Evolutionary conservation across 2,113 vertebrate genomes (phyloP).

Genomic region (Indicator indicator): DNA sequence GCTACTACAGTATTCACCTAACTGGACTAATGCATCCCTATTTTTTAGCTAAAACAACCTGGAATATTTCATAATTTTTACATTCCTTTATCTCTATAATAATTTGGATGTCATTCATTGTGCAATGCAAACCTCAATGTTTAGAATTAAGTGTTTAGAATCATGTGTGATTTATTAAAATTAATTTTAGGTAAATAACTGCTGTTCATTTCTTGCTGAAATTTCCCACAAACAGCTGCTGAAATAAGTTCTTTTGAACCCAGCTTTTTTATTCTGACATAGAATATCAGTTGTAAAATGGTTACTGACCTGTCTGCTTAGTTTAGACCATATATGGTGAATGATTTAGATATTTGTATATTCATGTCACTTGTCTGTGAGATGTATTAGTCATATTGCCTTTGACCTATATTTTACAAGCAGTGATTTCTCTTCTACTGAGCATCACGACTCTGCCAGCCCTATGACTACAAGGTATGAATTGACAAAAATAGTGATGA

Average conservation of each 20-base stretch:
- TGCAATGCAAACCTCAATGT: not conserved
- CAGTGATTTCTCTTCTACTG: slow-evolving; percentile 20
- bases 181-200: not conserved
- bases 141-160: not conserved
- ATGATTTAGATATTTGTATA: not conserved
- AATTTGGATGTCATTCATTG: not conserved
- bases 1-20: not conserved
- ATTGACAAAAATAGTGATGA: slow-evolving; percentile 19
- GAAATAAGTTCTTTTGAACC: not conserved
- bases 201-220: not conserved
- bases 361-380: slow-evolving; percentile 26
- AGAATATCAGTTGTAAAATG: not conserved
- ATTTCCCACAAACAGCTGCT: not conserved
- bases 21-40: not conserved
- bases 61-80: not conserved
- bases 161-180: not conserved
- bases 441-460: slow-evolving; percentile 51
- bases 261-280: not conserved
- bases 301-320: not conserved
- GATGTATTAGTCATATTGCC: slow-evolving; percentile 49
- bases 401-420: slow-evolving; percentile 55
- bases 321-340: not conserved
- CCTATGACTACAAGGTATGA: slow-evolving; percentile 26
- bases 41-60: not conserved
- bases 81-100: not conserved